phyloP scores from a whole-genome alignment of 2,113 vertebrate genomes.

The Nyctereutes procyonoides region DNA sequence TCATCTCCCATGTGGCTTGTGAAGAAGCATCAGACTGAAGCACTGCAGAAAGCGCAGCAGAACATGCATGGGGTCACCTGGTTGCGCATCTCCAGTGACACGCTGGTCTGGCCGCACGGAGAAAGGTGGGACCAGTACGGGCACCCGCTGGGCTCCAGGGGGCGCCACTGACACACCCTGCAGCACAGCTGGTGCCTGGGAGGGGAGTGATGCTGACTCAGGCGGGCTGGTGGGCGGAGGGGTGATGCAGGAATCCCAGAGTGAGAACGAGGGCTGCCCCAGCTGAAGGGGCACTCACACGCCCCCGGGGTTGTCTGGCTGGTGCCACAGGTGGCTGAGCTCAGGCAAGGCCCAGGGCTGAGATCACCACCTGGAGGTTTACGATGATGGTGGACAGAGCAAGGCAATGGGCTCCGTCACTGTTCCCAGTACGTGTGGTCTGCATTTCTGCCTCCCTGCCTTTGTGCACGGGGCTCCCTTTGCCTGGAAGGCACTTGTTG shows the following conservation, averaged over 20 bases:
- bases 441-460: not conserved
- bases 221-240: rapidly evolving
- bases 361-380: not conserved
- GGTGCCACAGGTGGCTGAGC: not conserved
- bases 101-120: not conserved
- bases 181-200: not conserved
- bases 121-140: not conserved
- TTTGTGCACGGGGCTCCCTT: not conserved
- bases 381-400: not conserved
- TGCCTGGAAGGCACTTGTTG: not conserved
- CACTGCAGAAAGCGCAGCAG: not conserved
- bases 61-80: not conserved
- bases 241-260: no score
- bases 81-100: not conserved
- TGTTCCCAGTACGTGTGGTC: not conserved
- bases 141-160: not conserved
- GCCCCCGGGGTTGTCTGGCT: not conserved
- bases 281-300: not conserved
- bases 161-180: not conserved
- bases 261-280: not conserved
- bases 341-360: not conserved
- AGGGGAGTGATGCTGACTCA: rapidly evolving
- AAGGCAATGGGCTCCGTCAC: not conserved
- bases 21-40: not conserved
- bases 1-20: not conserved